Base-by-base conservation (phyloP, 2,888 invertebrate genomes). In the Tyria jacobaeae region DNA sequence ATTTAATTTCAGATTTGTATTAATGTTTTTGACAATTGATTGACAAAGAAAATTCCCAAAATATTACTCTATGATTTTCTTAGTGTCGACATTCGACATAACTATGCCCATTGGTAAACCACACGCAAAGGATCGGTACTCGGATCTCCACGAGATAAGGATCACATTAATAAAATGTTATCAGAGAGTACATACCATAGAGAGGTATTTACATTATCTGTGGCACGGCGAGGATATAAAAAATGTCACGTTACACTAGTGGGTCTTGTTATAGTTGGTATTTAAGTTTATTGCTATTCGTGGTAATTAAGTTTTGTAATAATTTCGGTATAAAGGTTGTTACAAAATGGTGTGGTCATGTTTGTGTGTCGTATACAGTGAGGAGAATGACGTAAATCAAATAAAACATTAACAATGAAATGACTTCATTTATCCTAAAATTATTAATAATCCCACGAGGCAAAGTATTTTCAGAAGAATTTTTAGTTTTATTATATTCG, bases 111-210 rank as follows among this genome's bases (percentile, higher is more conserved):
- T 21, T 78, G 74, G 78, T 64, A 59, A 48, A 60, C 48, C 0
- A 17, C 77, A 24, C 47, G n/a, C 48, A 15, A 64, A 61, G 60
- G 68, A 68, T 75, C 49, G 47, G 68, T n/a, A n/a, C n/a, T n/a
- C n/a, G n/a, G n/a, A n/a, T 64, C 57, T 61, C 59, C 58, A 3
- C 9, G 7, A 35, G 71, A 71, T 74, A 67, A 67, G 39, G 21
- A 41, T 60, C 21, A 12, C 27, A 47, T 12, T 35, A 47, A 50
- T n/a, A 14, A 14, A 48, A 57, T 58, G 34, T 24, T 21, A 41
- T 17, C 50, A 21, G 54, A 63, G 37, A 49, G 53, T 47, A 60
- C 9, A 48, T 44, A 55, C 37, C 47, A 35, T 24, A 47, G 17
- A 37, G 47, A 41, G 62, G 49, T 73, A 62, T 65, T 51, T 15